phyloP scores from a whole-genome alignment of 2,888 invertebrate species.

The Drosophila atripex region DNA sequence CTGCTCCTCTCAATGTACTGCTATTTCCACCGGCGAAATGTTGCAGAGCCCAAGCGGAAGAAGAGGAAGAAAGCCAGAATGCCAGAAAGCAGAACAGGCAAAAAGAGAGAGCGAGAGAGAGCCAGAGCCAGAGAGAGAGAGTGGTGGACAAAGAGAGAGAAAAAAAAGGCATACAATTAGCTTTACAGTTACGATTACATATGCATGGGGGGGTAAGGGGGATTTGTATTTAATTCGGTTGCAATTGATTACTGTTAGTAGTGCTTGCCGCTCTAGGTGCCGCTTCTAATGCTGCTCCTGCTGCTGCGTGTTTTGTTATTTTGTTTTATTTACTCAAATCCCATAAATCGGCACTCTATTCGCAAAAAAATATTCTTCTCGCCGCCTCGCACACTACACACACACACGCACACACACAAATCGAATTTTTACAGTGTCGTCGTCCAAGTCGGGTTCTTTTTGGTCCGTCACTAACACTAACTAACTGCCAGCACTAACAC shows the following conservation, averaged over 20 bases:
- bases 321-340: conserved; percentile 29
- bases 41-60: conserved; percentile 12
- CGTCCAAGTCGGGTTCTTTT: conserved; percentile 70
- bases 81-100: conserved; percentile 12
- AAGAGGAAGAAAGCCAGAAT: conserved; percentile 20
- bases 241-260: conserved; percentile 50
- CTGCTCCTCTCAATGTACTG: conserved; percentile 40
- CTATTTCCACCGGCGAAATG: conserved; percentile 19
- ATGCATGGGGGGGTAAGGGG: conserved; percentile 30
- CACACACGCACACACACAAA: conserved; percentile 52
- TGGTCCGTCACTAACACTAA: conserved; percentile 60
- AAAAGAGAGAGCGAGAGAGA: conserved; percentile 46
- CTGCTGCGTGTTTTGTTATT: conserved; percentile 18
- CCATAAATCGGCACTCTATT: conserved; percentile 41
- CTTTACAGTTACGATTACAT: conserved; percentile 63
- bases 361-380: conserved; percentile 35
- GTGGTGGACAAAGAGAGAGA: conserved; percentile 40
- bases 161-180: conserved; percentile 61
- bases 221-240: conserved; percentile 20
- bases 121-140: conserved; percentile 42
- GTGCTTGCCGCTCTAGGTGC: conserved; percentile 1
- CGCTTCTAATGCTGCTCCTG: conserved; percentile 14
- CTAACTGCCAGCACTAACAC: conserved; percentile 24
- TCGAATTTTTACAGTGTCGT: conserved; percentile 63
- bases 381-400: conserved; percentile 15